Evolutionary conservation across 2,797 vertebrate genomes (phyloP).

Genomic region (Otolemur crassicaudatus): DNA sequence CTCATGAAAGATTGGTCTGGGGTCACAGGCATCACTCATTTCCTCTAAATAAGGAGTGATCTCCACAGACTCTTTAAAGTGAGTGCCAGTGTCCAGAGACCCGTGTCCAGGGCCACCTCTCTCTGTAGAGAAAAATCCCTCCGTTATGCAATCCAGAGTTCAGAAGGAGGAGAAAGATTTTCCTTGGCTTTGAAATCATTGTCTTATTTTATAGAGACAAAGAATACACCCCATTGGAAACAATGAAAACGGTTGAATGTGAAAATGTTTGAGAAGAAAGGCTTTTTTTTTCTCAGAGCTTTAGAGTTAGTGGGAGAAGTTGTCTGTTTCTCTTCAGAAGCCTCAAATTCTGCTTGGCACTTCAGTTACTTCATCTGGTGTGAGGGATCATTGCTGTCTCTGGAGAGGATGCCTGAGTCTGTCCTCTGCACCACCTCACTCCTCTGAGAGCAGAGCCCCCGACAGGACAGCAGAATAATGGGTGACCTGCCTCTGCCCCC

Average conservation of each 20-base stretch:
- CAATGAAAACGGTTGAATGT: neutral
- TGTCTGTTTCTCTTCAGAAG: neutral
- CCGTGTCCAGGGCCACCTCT: rapidly evolving
- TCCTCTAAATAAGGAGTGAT: neutral
- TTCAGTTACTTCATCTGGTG: neutral
- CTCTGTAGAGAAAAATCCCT: neutral
- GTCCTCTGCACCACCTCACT: neutral
- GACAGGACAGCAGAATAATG: neutral
- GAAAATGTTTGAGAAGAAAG: neutral
- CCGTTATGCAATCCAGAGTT: rapidly evolving
- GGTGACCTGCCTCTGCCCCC: rapidly evolving
- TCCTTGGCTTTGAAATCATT: neutral
- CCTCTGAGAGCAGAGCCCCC: neutral
- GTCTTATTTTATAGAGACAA: neutral
- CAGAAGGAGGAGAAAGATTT: neutral
- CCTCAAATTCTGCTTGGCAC: neutral
- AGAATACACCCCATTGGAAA: neutral
- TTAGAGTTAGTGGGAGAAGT: neutral
- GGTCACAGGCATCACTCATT: rapidly evolving
- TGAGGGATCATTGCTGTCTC: neutral
- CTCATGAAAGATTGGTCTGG: neutral
- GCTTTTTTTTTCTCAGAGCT: rapidly evolving
- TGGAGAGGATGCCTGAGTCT: neutral
- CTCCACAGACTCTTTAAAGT: rapidly evolving
- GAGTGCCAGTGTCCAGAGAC: neutral